Percentiles rank a stretch among this genome's conserved stretches.
phyloP scores from a whole-genome alignment of 2,797 vertebrate species.

The Danio jaintianensis region DNA sequence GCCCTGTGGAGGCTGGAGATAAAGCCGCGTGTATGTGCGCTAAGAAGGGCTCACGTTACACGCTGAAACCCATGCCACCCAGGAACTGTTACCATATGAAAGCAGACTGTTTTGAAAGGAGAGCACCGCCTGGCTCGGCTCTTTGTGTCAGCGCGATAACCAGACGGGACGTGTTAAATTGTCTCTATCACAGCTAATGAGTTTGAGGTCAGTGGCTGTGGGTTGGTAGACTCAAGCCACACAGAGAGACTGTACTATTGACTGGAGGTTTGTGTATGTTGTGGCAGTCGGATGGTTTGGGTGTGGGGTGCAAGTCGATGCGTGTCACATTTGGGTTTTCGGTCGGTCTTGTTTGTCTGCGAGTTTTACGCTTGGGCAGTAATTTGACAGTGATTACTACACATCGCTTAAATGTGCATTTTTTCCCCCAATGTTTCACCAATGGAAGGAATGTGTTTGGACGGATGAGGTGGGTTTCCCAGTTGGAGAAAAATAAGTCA shows the following conservation, averaged over 20 bases:
- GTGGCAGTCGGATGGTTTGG: neutral
- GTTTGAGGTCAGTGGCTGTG: constrained; percentile 70
- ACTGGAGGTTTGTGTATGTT: neutral
- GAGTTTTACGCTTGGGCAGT: neutral
- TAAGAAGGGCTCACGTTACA: constrained; percentile 63
- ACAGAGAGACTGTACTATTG: constrained; percentile 3
- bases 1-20: constrained; percentile 65
- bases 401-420: neutral
- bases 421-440: neutral
- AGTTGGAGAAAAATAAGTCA: constrained; percentile 19
- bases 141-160: constrained; percentile 55
- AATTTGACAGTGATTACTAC: constrained; percentile 21
- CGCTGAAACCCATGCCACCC: constrained; percentile 70
- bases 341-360: neutral
- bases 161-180: constrained; percentile 73
- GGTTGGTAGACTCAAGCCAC: constrained; percentile 63
- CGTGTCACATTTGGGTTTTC: constrained; percentile 15
- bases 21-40: constrained; percentile 42
- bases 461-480: constrained; percentile 1
- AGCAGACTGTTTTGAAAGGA: constrained; percentile 62
- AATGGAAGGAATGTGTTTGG: constrained; percentile 31
- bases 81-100: constrained; percentile 79
- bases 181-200: constrained; percentile 79
- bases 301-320: neutral
- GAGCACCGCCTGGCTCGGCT: constrained; percentile 48